Evolutionary conservation across 2,113 vertebrate species (phyloP).

Genomic region (Amblyornis subalaris): DNA sequence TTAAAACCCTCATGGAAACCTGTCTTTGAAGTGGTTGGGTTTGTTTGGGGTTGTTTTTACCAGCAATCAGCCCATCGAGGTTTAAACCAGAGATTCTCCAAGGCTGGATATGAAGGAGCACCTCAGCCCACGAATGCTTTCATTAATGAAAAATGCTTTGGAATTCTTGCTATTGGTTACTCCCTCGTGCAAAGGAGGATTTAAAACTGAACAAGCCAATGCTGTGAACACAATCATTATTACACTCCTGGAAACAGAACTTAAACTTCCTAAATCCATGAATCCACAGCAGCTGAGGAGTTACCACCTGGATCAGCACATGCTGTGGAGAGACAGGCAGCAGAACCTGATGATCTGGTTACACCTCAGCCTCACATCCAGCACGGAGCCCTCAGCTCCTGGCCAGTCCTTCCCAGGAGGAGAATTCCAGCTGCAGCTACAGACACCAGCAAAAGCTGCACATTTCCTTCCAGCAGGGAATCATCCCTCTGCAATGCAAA

Average conservation of each 20-base stretch:
- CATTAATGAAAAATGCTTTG: not conserved
- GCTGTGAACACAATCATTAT: rapidly evolving
- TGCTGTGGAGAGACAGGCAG: not conserved
- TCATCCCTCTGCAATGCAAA: not conserved
- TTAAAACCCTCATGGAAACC: not conserved
- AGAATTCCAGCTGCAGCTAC: not conserved
- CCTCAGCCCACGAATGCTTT: rapidly evolving
- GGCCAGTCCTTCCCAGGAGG: not conserved
- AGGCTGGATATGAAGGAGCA: not conserved
- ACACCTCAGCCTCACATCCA: rapidly evolving
- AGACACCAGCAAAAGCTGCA: not conserved
- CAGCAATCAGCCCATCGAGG: not conserved
- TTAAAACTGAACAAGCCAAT: not conserved
- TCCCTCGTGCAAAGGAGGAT: rapidly evolving
- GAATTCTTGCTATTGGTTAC: not conserved
- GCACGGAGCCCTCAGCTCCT: rapidly evolving
- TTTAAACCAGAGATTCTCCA: not conserved
- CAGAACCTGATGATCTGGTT: not conserved
- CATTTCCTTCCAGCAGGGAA: not conserved
- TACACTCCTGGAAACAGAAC: not conserved
- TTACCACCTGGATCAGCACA: not conserved
- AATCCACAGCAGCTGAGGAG: not conserved
- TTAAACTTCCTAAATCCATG: not conserved
- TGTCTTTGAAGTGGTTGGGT: not conserved
- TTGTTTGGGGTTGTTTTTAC: rapidly evolving